phyloP scores from a whole-genome alignment of 2,113 vertebrate species.

The Leuciscus idus region DNA sequence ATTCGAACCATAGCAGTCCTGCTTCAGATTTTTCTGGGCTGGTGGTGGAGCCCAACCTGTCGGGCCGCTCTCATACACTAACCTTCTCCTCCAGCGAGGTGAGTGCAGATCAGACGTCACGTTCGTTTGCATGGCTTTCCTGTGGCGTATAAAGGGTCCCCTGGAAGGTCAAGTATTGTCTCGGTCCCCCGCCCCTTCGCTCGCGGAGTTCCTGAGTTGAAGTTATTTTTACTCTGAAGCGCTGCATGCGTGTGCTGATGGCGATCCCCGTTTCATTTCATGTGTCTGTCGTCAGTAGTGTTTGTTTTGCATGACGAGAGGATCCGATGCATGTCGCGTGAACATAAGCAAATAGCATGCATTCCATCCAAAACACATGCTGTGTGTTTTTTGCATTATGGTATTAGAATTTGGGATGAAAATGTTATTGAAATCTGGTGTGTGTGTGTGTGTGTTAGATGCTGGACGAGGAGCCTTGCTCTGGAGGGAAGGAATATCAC shows the following conservation, averaged over 20 bases:
- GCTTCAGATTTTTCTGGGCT: conserved; percentile 90
- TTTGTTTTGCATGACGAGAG: background rate
- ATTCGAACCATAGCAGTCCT: conserved; percentile 86
- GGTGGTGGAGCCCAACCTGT: conserved; percentile 91
- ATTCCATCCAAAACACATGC: background rate
- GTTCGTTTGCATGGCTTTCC: background rate
- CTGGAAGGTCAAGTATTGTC: conserved; percentile 23
- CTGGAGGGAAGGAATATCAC: conserved; percentile 84
- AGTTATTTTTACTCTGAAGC: background rate
- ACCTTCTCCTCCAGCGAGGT: conserved; percentile 95
- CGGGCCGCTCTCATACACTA: conserved; percentile 93
- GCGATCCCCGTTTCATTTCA: background rate
- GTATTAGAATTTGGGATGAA: no score
- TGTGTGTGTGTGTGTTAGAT: conserved; percentile 68
- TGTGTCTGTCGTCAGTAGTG: background rate
- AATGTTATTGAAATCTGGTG: background rate
- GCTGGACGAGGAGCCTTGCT: conserved; percentile 81
- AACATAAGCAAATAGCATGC: background rate
- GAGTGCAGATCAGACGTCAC: conserved; percentile 71
- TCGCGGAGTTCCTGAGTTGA: background rate
- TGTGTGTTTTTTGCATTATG: background rate
- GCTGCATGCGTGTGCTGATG: background rate
- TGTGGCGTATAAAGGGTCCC: background rate
- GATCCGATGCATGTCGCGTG: background rate
- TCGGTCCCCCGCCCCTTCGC: background rate